A percentile compares a stretch with the other conserved stretches of the same genome.
phyloP scores from a whole-genome alignment of 2,797 vertebrate species.

The Spizella passerina region DNA sequence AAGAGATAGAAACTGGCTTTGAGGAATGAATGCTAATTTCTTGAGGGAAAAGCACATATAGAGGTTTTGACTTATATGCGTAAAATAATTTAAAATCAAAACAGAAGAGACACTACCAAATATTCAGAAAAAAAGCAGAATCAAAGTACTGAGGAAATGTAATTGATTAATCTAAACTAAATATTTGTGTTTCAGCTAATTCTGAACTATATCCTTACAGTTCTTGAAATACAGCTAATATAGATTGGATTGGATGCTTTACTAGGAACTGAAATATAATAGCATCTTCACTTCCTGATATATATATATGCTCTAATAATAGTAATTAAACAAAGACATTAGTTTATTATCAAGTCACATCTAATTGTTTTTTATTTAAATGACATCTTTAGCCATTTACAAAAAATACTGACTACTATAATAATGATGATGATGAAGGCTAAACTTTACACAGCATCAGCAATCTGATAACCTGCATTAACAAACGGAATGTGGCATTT shows the following conservation, averaged over 20 bases:
- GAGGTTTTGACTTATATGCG: background rate
- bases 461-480: background rate
- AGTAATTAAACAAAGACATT: background rate
- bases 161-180: background rate
- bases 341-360: background rate
- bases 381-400: background rate
- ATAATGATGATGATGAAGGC: background rate
- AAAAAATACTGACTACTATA: background rate
- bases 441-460: background rate
- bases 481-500: background rate
- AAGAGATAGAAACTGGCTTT: background rate
- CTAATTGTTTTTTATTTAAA: background rate
- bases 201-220: background rate
- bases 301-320: background rate
- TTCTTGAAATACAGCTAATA: background rate
- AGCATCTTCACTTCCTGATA: background rate
- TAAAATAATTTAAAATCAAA: background rate
- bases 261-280: background rate
- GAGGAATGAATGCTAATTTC: conserved; percentile 14
- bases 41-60: background rate
- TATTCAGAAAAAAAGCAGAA: background rate
- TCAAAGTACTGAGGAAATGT: background rate
- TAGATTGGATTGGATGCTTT: background rate
- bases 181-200: background rate
- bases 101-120: background rate